Evolutionary conservation across 2,113 vertebrate genomes (phyloP).

Genomic region (Chionomys nivalis): DNA sequence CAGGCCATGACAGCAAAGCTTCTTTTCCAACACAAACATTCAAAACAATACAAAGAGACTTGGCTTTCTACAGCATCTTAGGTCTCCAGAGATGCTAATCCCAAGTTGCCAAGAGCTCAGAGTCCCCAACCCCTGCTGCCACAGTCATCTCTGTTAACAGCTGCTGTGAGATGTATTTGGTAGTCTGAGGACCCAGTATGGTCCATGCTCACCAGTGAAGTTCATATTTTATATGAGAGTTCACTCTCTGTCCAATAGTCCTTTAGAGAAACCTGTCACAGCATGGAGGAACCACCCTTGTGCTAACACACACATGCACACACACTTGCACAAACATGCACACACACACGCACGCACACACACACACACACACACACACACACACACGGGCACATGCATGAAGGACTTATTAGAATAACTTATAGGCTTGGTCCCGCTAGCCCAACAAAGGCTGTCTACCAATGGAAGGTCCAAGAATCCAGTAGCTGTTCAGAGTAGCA

Average conservation of each 20-base stretch:
- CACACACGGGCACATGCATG: background rate
- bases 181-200: background rate
- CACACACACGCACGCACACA: background rate
- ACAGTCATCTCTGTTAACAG: accelerated
- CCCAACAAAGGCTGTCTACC: background rate
- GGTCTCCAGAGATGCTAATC: background rate
- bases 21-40: background rate
- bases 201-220: background rate
- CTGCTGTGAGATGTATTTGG: accelerated
- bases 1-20: background rate
- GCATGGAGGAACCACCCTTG: accelerated
- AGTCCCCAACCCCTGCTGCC: too few species aligned
- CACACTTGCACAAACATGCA: too few species aligned
- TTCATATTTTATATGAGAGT: accelerated
- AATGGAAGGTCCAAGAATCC: background rate
- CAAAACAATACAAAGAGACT: background rate
- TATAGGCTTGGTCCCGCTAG: background rate
- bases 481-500: background rate
- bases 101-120: background rate
- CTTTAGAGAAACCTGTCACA: background rate
- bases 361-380: background rate
- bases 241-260: background rate
- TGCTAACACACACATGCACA: accelerated
- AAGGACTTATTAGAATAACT: background rate
- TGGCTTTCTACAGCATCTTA: background rate